These are phyloP conservation scores for Drosophila cracens DNA, from an alignment of 2,888 invertebrate genomes.

Conservation along the genomic window DNA sequence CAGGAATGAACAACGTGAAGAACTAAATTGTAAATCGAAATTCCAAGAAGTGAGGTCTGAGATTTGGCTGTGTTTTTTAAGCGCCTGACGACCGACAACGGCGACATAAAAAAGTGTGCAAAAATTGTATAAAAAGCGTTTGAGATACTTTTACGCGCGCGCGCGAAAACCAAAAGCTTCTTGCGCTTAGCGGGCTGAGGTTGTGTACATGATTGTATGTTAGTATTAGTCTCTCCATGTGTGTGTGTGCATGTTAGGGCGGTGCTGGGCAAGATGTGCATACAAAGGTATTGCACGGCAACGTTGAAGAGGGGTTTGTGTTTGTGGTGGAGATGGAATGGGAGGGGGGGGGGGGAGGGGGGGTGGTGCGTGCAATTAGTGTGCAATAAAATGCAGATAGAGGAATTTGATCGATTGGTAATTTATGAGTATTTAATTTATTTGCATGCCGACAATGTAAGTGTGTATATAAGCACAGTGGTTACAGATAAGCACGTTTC, in stretches of 20 bases:
- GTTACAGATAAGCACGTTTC: background rate
- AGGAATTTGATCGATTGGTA: constrained; percentile 51
- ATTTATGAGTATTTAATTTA: constrained; percentile 46
- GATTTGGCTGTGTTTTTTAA: constrained; percentile 54
- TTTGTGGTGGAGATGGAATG: accelerated
- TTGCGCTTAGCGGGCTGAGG: constrained; percentile 39
- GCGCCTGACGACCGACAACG: constrained; percentile 56
- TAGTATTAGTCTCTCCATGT: constrained; percentile 10
- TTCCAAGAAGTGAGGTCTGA: constrained; percentile 74
- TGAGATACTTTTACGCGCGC: constrained; percentile 77
- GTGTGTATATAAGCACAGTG: constrained; percentile 1
- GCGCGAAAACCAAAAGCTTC: constrained; percentile 55
- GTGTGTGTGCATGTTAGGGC: constrained; percentile 42
- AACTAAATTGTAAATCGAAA: constrained; percentile 80
- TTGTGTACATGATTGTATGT: constrained; percentile 9
- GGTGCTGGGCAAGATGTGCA: constrained; percentile 53
- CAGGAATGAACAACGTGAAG: constrained; percentile 61
- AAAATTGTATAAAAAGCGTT: constrained; percentile 60
- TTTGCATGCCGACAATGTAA: constrained; percentile 42
- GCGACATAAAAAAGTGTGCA: constrained; percentile 55
- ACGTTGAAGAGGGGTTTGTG: background rate
- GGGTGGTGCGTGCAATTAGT: constrained; percentile 64
- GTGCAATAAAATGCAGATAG: constrained; percentile 48
- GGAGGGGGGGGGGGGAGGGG: constrained; percentile 17
- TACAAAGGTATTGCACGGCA: constrained; percentile 37